Evolutionary conservation across 1,140 invertebrate species (phyloP), one percentile per base, ranked within the genome.

Genomic region (Bombus impatiens): DNA sequence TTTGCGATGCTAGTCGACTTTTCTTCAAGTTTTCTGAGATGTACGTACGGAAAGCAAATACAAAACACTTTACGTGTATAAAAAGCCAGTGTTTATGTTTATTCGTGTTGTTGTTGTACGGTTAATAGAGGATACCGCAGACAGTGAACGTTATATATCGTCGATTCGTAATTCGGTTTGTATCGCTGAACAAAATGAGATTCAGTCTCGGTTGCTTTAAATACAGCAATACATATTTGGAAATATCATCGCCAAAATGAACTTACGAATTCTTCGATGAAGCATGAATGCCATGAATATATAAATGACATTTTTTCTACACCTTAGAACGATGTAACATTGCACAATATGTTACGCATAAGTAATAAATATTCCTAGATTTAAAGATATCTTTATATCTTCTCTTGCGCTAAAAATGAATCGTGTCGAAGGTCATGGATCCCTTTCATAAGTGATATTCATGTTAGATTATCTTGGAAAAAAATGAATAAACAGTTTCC

Each of bases 291-390:
- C 9, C 28, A 28, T 28, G 10, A 15, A 82, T 32, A n/a, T n/a
- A 32, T 12, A 59, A 47, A n/a, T 65, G 37, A 3, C 22, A 32
- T 47, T 40, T 53, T 72, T 35, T 53, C 10, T 28, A 35, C 53
- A 25, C 25, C 28, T 71, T 22, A 40, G 13, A 75, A 72, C 81
- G 67, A 28, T 76, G 72, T 82, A 72, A 82, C 81, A 76, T 76
- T 82, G 32, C 37, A 82, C 57, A 40, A 62, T 47, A 35, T 6
- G 2, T 35, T 32, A 59, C n/a, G 80, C 47, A 65, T 40, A 75
- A 44, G n/a, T 65, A 75, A 40, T 74, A 40, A 32, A 42, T 71
- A 35, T 37, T 35, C 12, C 32, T 76, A 44, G 2, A 15, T 44
- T 78, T 62, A 22, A 40, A 62, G 4, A n/a, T 18, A 62, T 37